Evolutionary conservation across 2,888 invertebrate genomes (phyloP).

Genomic region (Azorinus chamasolen): DNA sequence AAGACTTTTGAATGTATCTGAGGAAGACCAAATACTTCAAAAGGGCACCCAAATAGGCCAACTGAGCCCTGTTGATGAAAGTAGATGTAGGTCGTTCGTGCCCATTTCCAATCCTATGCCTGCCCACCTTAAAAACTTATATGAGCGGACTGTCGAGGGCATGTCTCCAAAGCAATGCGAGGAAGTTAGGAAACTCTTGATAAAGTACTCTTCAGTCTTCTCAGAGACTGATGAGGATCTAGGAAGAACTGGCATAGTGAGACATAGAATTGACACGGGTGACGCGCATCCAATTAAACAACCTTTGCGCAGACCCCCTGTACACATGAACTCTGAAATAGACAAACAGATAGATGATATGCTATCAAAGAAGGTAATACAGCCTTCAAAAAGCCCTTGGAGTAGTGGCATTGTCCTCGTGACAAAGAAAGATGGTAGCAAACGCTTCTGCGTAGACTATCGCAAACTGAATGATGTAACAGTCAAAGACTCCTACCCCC

Average conservation of each 20-base stretch:
- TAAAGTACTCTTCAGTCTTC: constrained; percentile 15
- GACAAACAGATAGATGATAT: constrained; percentile 32
- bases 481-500: constrained; percentile 30
- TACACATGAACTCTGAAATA: constrained; percentile 16
- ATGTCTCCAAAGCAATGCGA: neutral
- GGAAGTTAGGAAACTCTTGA: neutral
- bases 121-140: constrained; percentile 4
- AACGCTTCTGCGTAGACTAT: constrained; percentile 45
- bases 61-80: neutral
- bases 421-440: constrained; percentile 41
- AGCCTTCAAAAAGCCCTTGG: constrained; percentile 41
- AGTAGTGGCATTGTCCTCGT: constrained; percentile 40
- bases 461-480: constrained; percentile 20
- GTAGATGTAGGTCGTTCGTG: neutral
- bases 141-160: neutral
- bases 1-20: neutral
- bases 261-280: constrained; percentile 18
- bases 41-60: neutral
- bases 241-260: constrained; percentile 5
- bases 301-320: constrained; percentile 30
- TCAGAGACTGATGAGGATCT: constrained; percentile 13
- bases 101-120: neutral
- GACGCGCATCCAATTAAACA: too few species aligned
- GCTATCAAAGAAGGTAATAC: constrained; percentile 21
- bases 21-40: neutral